Evolutionary conservation across 2,888 invertebrate genomes (phyloP).

Genomic region (Yponomeuta sedellus): DNA sequence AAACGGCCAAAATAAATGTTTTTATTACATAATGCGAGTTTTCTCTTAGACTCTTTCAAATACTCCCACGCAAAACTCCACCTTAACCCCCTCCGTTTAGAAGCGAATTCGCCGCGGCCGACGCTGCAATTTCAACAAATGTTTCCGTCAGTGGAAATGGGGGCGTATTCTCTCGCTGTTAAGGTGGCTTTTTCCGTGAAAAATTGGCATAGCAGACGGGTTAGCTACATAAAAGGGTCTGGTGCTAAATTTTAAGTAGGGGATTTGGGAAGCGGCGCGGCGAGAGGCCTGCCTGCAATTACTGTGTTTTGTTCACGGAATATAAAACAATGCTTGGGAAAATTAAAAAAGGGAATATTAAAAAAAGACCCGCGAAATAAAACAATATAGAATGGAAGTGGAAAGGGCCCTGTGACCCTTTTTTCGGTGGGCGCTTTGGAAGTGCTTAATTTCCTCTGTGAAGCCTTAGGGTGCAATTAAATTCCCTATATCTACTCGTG

Average conservation of each 20-base stretch:
- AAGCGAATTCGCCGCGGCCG: constrained; percentile 32
- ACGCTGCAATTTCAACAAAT: constrained; percentile 4
- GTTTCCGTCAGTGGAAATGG: constrained; percentile 25
- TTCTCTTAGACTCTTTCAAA: constrained; percentile 63
- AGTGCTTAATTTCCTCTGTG: background rate
- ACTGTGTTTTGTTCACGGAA: constrained; percentile 10
- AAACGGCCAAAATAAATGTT: constrained; percentile 75
- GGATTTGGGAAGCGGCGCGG: constrained; percentile 55
- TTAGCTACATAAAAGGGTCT: constrained; percentile 61
- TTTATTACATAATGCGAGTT: constrained; percentile 74
- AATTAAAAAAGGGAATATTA: constrained; percentile 1
- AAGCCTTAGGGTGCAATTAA: background rate
- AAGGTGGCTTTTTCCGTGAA: constrained; percentile 34
- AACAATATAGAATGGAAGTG: background rate
- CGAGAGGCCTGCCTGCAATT: constrained; percentile 37
- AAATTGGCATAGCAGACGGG: constrained; percentile 37
- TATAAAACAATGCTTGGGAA: constrained; percentile 16
- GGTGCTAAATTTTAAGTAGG: constrained; percentile 72
- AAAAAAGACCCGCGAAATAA: constrained; percentile 1
- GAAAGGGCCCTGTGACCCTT: background rate
- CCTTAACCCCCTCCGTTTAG: constrained; percentile 31
- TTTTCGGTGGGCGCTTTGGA: background rate
- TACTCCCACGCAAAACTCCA: constrained; percentile 27
- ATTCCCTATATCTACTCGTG: background rate
- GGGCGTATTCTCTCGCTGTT: constrained; percentile 27